Evolutionary conservation across 2,113 vertebrate species (phyloP).

Genomic region (Oryzias curvinotus): DNA sequence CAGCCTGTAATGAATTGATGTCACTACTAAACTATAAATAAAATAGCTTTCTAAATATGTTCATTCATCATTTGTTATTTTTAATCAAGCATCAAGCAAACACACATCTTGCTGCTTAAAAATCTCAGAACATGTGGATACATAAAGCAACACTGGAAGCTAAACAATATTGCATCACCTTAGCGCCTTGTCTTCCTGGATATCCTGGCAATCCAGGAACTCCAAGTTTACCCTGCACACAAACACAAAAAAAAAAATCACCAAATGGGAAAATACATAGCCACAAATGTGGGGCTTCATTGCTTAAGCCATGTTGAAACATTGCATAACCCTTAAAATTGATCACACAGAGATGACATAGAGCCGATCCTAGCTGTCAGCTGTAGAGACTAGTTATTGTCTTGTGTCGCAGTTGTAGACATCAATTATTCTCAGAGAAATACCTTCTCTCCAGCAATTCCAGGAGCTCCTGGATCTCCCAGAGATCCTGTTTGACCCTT

Average conservation of each 20-base stretch:
- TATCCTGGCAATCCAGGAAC: conserved; percentile 74
- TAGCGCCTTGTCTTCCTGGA: conserved; percentile 70
- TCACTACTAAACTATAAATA: conserved; percentile 76
- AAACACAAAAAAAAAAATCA: conserved; percentile 7
- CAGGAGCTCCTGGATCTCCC: conserved; percentile 80
- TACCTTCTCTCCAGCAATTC: conserved; percentile 88
- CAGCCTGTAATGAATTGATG: conserved; percentile 70
- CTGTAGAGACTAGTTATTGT: too few relatives aligned
- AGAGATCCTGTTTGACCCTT: conserved; percentile 83
- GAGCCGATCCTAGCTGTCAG: too few relatives aligned
- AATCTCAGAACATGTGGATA: conserved; percentile 15
- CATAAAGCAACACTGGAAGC: conserved; percentile 28
- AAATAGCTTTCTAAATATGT: conserved; percentile 66
- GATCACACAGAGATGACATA: too few relatives aligned
- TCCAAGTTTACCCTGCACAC: conserved; percentile 66
- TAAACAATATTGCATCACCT: conserved; percentile 60
- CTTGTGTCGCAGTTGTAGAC: too few relatives aligned
- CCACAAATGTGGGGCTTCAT: conserved; percentile 4
- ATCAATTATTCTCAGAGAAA: not conserved
- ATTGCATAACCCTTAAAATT: too few relatives aligned
- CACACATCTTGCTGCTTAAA: conserved; percentile 33
- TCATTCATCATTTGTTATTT: conserved; percentile 68
- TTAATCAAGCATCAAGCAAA: conserved; percentile 64
- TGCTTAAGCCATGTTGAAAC: not conserved
- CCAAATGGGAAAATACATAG: conserved; percentile 3